phyloP scores from a whole-genome alignment of 2,888 invertebrate species.

The Pecten maximus region DNA sequence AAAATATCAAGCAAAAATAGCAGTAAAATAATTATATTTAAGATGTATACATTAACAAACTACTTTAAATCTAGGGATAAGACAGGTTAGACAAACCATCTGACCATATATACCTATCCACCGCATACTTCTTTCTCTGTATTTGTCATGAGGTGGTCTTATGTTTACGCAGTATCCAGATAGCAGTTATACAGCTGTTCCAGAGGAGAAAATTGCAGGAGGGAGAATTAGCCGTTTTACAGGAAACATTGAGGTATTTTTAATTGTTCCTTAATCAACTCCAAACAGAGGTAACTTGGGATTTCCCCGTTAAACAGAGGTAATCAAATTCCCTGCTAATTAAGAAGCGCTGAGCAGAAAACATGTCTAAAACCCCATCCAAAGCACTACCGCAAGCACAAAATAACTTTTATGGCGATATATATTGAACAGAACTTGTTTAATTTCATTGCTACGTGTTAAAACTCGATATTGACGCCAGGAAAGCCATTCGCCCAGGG shows the following conservation, averaged over 20 bases:
- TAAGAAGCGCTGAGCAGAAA: background rate
- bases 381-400: background rate
- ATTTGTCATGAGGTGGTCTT: background rate
- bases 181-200: slow-evolving; percentile 75
- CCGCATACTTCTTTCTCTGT: no score
- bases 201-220: slow-evolving; percentile 74
- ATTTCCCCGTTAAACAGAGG: background rate
- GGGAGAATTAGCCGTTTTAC: slow-evolving; percentile 68
- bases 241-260: slow-evolving; percentile 71
- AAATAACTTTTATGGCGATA: background rate
- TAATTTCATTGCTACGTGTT: background rate
- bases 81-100: no score
- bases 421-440: background rate
- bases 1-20: no score
- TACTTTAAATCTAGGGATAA: no score
- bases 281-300: background rate
- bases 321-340: background rate
- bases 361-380: background rate
- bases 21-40: no score
- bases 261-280: background rate
- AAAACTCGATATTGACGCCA: background rate
- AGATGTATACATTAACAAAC: no score
- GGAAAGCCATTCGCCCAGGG: background rate
- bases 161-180: slow-evolving; percentile 66
- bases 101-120: no score